Evolutionary conservation across 2,113 vertebrate genomes (phyloP).

Genomic region (Spea multiplicata): DNA sequence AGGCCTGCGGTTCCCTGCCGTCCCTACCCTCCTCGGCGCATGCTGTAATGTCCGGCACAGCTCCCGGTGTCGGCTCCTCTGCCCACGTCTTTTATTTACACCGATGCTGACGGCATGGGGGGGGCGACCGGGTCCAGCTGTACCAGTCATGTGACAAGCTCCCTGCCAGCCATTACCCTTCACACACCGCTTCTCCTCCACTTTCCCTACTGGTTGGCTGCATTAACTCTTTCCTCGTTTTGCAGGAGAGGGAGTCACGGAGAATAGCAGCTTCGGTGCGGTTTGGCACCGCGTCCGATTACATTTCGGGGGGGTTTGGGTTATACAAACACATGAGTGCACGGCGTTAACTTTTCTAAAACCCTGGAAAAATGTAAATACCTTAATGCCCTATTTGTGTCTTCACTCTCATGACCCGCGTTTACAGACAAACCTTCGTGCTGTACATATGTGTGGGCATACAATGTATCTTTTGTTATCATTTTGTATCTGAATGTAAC

Average conservation of each 20-base stretch:
- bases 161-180: background rate
- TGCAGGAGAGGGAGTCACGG: background rate
- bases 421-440: too few species aligned
- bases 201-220: background rate
- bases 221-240: background rate
- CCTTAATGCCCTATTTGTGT: too few species aligned
- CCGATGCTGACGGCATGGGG: constrained; percentile 12
- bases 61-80: background rate
- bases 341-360: too few species aligned
- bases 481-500: too few species aligned
- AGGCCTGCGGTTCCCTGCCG: background rate
- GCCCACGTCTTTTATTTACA: constrained; percentile 16
- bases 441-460: too few species aligned
- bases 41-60: constrained; percentile 20
- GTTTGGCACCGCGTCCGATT: too few species aligned
- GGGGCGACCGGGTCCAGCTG: constrained; percentile 1
- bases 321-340: too few species aligned
- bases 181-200: background rate
- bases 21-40: background rate
- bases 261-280: too few species aligned
- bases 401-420: too few species aligned
- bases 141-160: constrained; percentile 12
- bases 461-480: too few species aligned
- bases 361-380: too few species aligned
- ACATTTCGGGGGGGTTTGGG: too few species aligned